Evolutionary conservation across 2,113 vertebrate species (phyloP).

Genomic region (Pycnonotus jocosus): DNA sequence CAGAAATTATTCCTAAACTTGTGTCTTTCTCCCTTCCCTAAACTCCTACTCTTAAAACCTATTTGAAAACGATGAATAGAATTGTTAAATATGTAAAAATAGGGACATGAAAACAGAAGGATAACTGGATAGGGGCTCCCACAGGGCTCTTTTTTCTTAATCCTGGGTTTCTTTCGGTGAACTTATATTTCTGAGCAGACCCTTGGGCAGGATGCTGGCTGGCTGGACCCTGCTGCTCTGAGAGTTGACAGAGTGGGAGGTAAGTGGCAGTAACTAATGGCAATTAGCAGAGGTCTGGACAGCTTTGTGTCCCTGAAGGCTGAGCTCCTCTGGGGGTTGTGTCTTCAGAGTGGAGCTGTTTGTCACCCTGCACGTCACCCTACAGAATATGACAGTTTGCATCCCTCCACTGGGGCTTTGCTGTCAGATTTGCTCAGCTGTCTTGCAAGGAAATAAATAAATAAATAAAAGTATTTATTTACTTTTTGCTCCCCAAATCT

Average conservation of each 20-base stretch:
- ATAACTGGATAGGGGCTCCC: background rate
- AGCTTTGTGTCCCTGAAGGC: background rate
- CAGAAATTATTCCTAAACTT: background rate
- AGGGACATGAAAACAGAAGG: background rate
- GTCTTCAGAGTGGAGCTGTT: background rate
- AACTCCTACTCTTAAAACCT: background rate
- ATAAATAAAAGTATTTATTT: background rate
- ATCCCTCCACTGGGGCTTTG: background rate
- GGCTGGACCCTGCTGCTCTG: background rate
- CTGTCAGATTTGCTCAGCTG: background rate
- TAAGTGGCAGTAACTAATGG: background rate
- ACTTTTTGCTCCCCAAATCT: background rate
- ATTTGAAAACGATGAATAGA: background rate
- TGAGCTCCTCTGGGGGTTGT: background rate
- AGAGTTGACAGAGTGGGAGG: background rate
- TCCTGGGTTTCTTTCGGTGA: background rate
- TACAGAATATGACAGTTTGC: background rate
- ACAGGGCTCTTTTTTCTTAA: background rate
- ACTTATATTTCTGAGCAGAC: background rate
- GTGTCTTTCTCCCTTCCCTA: background rate
- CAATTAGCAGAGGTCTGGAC: slow-evolving; percentile 1
- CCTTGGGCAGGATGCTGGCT: background rate
- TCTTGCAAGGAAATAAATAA: background rate
- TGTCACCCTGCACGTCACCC: background rate
- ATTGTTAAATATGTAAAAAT: background rate